Evolutionary conservation across 2,113 vertebrate species (phyloP).

Genomic region (Phalacrocorax carbo): DNA sequence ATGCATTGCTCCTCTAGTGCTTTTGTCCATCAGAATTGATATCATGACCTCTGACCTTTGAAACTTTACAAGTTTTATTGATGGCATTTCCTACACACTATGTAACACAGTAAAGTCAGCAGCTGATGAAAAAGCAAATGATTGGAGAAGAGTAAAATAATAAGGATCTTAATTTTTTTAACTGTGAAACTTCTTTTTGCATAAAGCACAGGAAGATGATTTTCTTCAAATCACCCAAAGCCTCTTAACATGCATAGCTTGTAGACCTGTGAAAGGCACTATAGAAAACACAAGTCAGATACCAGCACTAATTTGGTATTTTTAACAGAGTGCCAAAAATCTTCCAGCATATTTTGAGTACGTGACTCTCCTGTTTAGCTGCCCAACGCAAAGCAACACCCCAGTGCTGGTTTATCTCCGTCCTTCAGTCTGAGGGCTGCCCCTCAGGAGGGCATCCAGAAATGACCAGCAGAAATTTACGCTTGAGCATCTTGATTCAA

Average conservation of each 20-base stretch:
- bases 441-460: background rate
- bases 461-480: background rate
- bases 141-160: background rate
- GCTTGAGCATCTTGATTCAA: conserved; percentile 27
- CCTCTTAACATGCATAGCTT: background rate
- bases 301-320: background rate
- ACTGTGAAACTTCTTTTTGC: background rate
- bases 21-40: background rate
- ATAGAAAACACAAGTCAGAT: background rate
- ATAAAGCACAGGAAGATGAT: background rate
- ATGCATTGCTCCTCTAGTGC: background rate
- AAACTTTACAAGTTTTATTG: background rate
- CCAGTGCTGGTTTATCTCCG: background rate
- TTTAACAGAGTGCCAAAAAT: background rate
- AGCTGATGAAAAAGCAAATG: background rate
- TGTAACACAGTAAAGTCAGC: accelerated
- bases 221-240: background rate
- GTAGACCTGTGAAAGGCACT: background rate
- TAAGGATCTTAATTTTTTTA: background rate
- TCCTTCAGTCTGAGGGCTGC: background rate
- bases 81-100: background rate
- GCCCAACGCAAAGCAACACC: background rate
- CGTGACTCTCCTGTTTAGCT: background rate
- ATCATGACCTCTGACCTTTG: background rate
- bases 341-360: background rate